Base-by-base conservation (phyloP, 2,797 vertebrate species). In the Ispidina picta region DNA sequence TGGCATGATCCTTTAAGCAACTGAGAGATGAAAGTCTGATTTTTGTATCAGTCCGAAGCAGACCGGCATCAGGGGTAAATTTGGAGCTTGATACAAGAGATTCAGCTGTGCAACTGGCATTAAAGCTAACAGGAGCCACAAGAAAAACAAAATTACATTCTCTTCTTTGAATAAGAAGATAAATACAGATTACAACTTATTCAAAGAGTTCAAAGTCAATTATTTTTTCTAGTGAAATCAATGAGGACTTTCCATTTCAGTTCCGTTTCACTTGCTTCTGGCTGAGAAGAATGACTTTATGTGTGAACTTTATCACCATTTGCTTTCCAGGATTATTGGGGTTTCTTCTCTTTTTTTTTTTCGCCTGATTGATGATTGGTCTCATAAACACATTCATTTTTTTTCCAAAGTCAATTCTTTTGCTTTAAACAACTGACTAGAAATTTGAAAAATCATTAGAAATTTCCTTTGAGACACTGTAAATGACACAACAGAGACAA, bases 171-270 rank as follows among this genome's bases (percentile, higher is more conserved):
- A 76, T 55, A 55, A 92, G 43, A 91, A 93, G 88, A 86, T 93
- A 95, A 90, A 89, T 89, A 91, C 90, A 92, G 86, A 89, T 74
- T 82, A 62, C 78, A 88, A 85, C 81, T 92, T 85, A 92, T 64
- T 91, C 66, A n/a, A 89, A 75, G 74, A 84, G 56, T 90, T 86
- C 90, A 90, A 91, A 94, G 87, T 78, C 82, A 83, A 88, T 94
- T 88, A 90, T 37, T 92, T 91, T 94, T 90, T 59, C 54, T 65
- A 88, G 72, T 77, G n/a, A 92, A 92, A 93, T 90, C 81, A 86
- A 77, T 87, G 83, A 90, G 71, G 49, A 91, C 86, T 91, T 94
- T 89, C 83, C 29, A 74, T 90, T 82, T 94, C 78, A 91, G 75
- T 85, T 91, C 49, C 35, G 74, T 86, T 86, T 85, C 72, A 71